Conservation (phyloP, 2,797 vertebrate genomes). For the Hemitrygon akajei region DNA sequence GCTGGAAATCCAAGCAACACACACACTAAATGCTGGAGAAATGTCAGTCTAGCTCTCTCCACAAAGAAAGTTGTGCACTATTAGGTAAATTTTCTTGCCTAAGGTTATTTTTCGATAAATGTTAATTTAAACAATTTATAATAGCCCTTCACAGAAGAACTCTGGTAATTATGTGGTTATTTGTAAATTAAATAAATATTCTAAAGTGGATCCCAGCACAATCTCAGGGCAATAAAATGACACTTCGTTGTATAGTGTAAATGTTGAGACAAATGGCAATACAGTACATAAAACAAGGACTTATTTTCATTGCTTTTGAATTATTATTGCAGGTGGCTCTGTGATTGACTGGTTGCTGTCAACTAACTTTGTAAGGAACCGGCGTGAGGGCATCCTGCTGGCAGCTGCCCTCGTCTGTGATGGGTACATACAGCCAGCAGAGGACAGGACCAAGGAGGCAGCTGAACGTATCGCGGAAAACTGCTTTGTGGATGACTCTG, state of each 20-base stretch:
- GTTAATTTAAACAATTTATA: no score
- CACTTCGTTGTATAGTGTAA: background rate
- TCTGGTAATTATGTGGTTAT: background rate
- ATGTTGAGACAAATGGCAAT: background rate
- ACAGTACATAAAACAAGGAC: background rate
- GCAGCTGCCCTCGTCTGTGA: conserved; percentile 79
- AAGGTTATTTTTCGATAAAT: no score
- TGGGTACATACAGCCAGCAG: conserved; percentile 83
- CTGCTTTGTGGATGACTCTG: conserved; percentile 68
- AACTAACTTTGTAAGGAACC: conserved; percentile 70
- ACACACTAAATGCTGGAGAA: no score
- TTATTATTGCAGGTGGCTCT: conserved; percentile 60
- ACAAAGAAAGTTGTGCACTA: no score
- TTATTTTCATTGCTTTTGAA: conserved; percentile 38
- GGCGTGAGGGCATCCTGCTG: conserved; percentile 77
- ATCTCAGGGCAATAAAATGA: background rate
- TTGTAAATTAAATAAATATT: background rate
- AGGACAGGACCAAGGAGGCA: conserved; percentile 71
- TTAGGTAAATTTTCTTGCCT: no score
- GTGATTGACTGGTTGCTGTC: conserved; percentile 87
- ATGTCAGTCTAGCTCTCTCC: no score
- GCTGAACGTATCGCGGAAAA: conserved; percentile 62
- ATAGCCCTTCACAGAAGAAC: no score
- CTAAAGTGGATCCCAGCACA: background rate
- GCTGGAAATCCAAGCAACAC: no score